A percentile compares a stretch with the other conserved stretches of the same genome.
phyloP scores from a whole-genome alignment of 1,140 invertebrate species.

The Papilio dardanus region DNA sequence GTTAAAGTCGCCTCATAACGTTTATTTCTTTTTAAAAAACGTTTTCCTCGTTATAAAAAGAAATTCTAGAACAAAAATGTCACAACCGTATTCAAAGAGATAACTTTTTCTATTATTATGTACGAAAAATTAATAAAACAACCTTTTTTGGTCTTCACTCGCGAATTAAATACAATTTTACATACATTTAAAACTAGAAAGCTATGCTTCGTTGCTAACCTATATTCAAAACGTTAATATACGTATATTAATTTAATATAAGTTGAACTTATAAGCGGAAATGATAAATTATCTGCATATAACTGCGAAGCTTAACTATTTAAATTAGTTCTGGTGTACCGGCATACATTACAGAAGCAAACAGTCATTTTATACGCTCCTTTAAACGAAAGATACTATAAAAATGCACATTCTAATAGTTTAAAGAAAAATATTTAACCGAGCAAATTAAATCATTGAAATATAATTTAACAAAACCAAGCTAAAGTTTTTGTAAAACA shows the following conservation, averaged over 20 bases:
- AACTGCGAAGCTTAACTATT: slow-evolving; percentile 45
- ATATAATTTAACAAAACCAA: neutral
- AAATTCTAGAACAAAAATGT: neutral
- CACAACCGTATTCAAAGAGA: neutral
- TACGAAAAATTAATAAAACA: too few species aligned
- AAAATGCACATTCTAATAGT: neutral
- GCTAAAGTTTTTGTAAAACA: too few species aligned
- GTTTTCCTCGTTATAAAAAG: slow-evolving; percentile 4
- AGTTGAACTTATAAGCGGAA: slow-evolving; percentile 63
- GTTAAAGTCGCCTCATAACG: slow-evolving; percentile 51
- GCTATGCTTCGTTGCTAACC: neutral
- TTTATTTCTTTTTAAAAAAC: slow-evolving; percentile 25
- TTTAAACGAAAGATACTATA: neutral
- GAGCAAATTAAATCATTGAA: neutral
- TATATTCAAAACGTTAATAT: slow-evolving; percentile 5
- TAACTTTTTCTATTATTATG: neutral
- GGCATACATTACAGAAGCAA: neutral
- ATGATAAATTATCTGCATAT: slow-evolving; percentile 65
- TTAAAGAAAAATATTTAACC: too few species aligned
- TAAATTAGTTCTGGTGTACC: neutral
- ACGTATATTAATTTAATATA: slow-evolving; percentile 57
- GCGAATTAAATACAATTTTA: too few species aligned
- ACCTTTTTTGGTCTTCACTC: too few species aligned
- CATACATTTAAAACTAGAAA: too few species aligned
- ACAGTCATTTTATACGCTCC: neutral